Conservation (phyloP, 2,113 vertebrate genomes). For the Gulo gulo region DNA sequence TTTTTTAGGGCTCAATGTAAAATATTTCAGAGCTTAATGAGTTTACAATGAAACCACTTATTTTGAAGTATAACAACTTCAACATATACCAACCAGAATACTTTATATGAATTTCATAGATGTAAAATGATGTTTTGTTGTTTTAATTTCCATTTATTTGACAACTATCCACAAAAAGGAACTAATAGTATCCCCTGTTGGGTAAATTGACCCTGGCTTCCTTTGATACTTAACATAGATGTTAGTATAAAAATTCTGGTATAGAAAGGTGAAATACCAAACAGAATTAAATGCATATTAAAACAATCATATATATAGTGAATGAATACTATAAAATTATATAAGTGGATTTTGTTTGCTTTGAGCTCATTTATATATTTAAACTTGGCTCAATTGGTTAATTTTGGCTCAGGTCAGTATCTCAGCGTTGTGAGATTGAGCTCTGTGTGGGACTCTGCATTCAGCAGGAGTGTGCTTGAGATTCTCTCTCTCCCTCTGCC, state of each 20-base stretch:
- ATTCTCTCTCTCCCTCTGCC: background rate
- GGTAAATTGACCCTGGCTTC: background rate
- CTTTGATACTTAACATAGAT: background rate
- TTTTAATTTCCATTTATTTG: background rate
- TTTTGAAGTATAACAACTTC: background rate
- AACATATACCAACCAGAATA: background rate
- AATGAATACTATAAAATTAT: background rate
- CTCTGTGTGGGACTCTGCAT: background rate
- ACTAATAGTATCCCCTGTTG: background rate
- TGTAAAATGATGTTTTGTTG: background rate
- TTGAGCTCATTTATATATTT: background rate
- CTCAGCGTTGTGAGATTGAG: background rate
- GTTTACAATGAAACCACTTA: background rate
- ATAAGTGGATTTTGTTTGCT: background rate
- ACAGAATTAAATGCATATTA: background rate
- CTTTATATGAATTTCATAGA: background rate
- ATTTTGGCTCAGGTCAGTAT: background rate
- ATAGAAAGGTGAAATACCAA: background rate
- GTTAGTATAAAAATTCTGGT: background rate
- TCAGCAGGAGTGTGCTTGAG: background rate
- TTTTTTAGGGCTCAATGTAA: background rate
- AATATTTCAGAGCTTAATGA: background rate
- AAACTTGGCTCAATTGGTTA: background rate
- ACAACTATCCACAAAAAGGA: background rate
- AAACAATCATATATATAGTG: background rate